phyloP scores from a whole-genome alignment of 1,140 invertebrate species.

The Protaetia brevitarsis region DNA sequence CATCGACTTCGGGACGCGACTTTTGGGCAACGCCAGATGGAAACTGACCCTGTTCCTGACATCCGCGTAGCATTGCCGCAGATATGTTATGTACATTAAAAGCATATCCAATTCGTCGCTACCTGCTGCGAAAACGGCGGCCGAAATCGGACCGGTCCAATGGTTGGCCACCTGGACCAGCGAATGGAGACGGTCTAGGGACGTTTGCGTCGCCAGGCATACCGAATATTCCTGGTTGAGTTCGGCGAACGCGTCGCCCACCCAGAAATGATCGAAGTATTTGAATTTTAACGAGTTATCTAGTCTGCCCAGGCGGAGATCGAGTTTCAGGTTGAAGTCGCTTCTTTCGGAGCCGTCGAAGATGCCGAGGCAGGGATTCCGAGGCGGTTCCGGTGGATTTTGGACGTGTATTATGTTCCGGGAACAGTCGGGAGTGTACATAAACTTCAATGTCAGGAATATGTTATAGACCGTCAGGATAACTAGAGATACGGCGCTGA shows the following conservation, averaged over 20 bases:
- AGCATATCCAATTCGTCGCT: conserved; percentile 67
- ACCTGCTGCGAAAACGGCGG: conserved; percentile 77
- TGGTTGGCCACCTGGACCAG: conserved; percentile 72
- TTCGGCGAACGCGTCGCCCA: conserved; percentile 60
- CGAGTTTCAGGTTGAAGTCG: conserved; percentile 55
- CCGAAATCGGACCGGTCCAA: conserved; percentile 84
- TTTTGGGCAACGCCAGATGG: conserved; percentile 65
- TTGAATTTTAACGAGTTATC: conserved; percentile 66
- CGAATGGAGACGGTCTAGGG: conserved; percentile 74
- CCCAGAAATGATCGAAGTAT: conserved; percentile 68
- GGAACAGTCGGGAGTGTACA: conserved; percentile 55
- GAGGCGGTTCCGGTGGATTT: neutral
- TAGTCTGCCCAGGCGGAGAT: conserved; percentile 68
- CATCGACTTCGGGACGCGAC: conserved; percentile 48
- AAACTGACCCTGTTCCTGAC: conserved; percentile 68
- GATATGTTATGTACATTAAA: conserved; percentile 68
- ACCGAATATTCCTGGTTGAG: conserved; percentile 60
- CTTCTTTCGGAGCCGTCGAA: conserved; percentile 19
- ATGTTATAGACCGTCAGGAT: conserved; percentile 64
- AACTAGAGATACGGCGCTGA: neutral
- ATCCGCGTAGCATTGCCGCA: conserved; percentile 70
- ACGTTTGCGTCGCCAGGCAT: conserved; percentile 80
- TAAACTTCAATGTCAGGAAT: conserved; percentile 63
- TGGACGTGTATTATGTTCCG: conserved; percentile 23
- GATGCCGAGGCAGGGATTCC: neutral